phyloP scores from a whole-genome alignment of 64 coral and sea anemone genomes.

The Actinia tenebrosa region DNA sequence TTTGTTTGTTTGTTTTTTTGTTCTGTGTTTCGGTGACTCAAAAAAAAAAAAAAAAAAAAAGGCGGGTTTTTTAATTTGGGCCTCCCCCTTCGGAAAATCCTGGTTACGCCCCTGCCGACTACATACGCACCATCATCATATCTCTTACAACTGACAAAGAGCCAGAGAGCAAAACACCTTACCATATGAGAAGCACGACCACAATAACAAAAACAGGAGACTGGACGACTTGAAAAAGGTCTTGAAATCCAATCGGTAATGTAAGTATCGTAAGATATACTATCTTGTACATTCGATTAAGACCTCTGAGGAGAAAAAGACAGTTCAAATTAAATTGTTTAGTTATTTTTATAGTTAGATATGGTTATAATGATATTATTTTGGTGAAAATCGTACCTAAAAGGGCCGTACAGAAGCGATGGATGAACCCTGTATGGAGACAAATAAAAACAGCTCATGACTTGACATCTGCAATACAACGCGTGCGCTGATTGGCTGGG shows the following conservation, averaged over 20 bases:
- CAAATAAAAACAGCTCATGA: neutral
- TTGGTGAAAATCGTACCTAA: conserved; percentile 45
- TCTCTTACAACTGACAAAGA: neutral
- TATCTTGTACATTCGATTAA: conserved; percentile 64
- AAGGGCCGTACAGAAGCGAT: conserved; percentile 67
- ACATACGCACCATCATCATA: neutral
- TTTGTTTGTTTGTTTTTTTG: no score
- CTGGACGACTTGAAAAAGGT: conserved; percentile 42
- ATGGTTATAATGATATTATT: neutral
- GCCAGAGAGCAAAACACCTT: neutral
- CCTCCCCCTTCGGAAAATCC: no score
- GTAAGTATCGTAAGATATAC: conserved; percentile 47
- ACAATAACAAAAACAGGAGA: conserved; percentile 76
- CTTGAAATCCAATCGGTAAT: conserved; percentile 49
- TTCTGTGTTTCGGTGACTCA: no score
- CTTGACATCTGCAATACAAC: no score
- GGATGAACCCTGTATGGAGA: conserved; percentile 41
- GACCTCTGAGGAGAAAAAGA: conserved; percentile 28
- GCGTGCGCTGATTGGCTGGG: no score
- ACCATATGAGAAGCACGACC: conserved; percentile 73
- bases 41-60: no score
- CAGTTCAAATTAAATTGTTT: neutral
- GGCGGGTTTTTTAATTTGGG: no score
- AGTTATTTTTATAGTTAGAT: neutral
- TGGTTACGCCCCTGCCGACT: no score